Percentiles rank a stretch among this genome's conserved stretches.
These are phyloP conservation scores for Ascaphus truei DNA, from an alignment of 2,113 vertebrate genomes.

Conservation along the genomic window DNA sequence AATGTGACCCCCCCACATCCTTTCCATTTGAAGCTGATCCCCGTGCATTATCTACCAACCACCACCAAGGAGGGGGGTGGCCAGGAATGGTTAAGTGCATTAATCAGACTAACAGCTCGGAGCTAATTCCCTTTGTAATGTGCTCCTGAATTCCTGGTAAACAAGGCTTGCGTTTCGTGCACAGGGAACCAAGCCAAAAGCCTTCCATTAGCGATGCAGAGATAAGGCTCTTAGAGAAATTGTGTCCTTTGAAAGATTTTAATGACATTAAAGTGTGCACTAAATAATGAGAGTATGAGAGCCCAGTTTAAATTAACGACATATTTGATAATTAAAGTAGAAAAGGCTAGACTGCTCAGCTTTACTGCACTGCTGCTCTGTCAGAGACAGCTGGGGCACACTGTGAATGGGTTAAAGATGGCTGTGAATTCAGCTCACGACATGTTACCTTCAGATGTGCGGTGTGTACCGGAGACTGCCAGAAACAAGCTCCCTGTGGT, in stretches of 20 bases:
- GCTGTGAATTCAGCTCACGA: too few species aligned
- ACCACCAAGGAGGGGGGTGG: constrained; percentile 50
- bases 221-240: constrained; percentile 64
- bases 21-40: constrained; percentile 62
- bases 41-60: constrained; percentile 61
- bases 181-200: constrained; percentile 65
- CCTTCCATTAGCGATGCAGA: constrained; percentile 57
- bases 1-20: constrained; percentile 50
- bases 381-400: too few species aligned
- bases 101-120: constrained; percentile 73
- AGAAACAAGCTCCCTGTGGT: background rate
- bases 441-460: too few species aligned
- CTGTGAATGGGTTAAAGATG: too few species aligned
- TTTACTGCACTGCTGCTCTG: too few species aligned
- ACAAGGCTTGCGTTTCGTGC: constrained; percentile 63
- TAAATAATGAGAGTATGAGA: constrained; percentile 56
- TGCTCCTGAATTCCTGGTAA: constrained; percentile 73
- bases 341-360: constrained; percentile 31
- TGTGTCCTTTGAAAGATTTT: constrained; percentile 55
- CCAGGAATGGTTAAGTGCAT: constrained; percentile 72
- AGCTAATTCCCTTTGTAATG: constrained; percentile 68
- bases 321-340: constrained; percentile 59
- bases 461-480: background rate
- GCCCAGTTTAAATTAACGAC: constrained; percentile 46
- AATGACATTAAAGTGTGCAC: constrained; percentile 63